Percentiles rank a stretch among this genome's conserved stretches.
Conservation (phyloP, 2,113 vertebrate genomes). For the Mus spicilegus region DNA sequence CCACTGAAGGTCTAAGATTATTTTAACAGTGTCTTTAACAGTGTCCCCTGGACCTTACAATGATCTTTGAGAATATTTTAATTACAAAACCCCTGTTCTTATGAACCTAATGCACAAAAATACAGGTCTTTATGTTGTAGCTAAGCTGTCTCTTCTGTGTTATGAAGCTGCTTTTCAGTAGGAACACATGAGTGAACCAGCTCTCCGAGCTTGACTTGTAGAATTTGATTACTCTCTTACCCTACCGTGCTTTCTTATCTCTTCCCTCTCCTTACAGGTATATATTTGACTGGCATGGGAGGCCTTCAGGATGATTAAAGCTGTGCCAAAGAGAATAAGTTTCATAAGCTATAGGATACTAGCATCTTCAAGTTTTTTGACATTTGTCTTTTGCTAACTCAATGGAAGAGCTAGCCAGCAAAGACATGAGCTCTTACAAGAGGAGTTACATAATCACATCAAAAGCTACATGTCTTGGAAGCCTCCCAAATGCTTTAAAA, state of each 20-base stretch:
- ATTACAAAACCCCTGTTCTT: background rate
- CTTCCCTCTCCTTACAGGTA: background rate
- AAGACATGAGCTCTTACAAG: slow-evolving; percentile 24
- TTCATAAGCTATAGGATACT: background rate
- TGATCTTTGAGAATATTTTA: slow-evolving; percentile 1
- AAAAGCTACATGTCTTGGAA: background rate
- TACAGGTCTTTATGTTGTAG: background rate
- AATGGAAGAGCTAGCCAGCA: slow-evolving; percentile 12
- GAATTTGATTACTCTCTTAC: background rate
- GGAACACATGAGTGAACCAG: background rate
- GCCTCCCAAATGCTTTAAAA: background rate
- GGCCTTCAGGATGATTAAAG: slow-evolving; percentile 1
- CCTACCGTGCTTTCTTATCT: background rate
- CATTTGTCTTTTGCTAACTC: background rate
- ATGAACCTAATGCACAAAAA: background rate
- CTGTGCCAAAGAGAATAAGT: background rate
- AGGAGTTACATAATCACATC: background rate
- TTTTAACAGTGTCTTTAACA: slow-evolving; percentile 24
- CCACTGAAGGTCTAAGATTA: background rate
- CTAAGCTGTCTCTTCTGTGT: background rate
- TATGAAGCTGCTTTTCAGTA: slow-evolving; percentile 11
- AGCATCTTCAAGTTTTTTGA: slow-evolving; percentile 21
- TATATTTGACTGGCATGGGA: background rate
- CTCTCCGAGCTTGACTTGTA: background rate
- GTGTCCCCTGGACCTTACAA: background rate